Evolutionary conservation across 2,797 vertebrate genomes (phyloP), one percentile per base, ranked within the genome.

Genomic region (Ptychobarbus kaznakovi): DNA sequence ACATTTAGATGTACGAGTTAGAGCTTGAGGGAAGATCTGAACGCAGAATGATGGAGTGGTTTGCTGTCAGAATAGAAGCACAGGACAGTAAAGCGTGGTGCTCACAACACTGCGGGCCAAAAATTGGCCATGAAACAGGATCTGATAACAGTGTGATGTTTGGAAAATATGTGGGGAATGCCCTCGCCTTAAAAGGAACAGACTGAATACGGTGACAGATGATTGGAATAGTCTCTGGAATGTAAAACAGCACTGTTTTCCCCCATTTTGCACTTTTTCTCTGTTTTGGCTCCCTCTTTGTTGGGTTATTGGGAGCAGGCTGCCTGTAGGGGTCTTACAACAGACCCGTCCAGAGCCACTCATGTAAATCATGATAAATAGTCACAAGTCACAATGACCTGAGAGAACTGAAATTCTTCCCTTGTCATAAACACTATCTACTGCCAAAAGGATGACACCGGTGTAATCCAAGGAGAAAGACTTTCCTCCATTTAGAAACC

Each of bases 151-250:
- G 89, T 86, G 85, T 88, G 84, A 90, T 89, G 92, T 93, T 94
- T 90, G 92, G 91, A 93, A 94, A 94, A 93, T 91, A 94, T 83
- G 89, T 90, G 81, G 90, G 92, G 93, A 94, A 93, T 93, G 92
- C 88, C 92, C 90, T 88, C 83, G 89, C 93, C 94, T 94, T 94
- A 92, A 94, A 94, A 93, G 94, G 94, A 86, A 83, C 92, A 91
- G 92, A 86, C 85, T 91, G 88, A 82, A 92, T 87, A 88, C 91
- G 92, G 91, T 93, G 94, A 94, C 91, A 91, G 94, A 93, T 91
- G 90, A 94, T 89, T 92, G 91, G 92, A 94, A 92, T 81, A 86
- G 89, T 81, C 90, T 93, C 90, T 90, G 94, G 92, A 95, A 95
- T 94, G 89, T 86, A 90, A 86, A 92, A 90, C 90, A 90, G 86